Evolutionary conservation across 2,888 invertebrate species (phyloP).

Genomic region (Agriopis marginaria): DNA sequence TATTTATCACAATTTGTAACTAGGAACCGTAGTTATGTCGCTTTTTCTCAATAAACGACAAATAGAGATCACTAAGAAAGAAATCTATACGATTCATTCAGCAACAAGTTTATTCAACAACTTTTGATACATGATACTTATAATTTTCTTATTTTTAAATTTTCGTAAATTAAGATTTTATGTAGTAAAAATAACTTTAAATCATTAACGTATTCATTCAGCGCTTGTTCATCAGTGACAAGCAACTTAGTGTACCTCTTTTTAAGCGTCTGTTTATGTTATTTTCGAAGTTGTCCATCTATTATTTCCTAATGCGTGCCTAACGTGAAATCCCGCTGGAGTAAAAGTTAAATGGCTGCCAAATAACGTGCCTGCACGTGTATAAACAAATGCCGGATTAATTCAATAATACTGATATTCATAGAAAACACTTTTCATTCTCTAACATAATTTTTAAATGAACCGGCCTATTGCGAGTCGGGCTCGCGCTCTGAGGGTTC

Average conservation of each 20-base stretch:
- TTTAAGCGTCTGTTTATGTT: not conserved
- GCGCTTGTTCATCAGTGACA: not conserved
- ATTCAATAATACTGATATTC: not conserved
- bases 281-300: not conserved
- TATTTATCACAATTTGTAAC: too few relatives aligned
- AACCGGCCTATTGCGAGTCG: too few relatives aligned
- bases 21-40: too few relatives aligned
- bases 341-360: constrained; percentile 17
- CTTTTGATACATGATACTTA: too few relatives aligned
- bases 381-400: not conserved
- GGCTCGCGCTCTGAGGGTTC: too few relatives aligned
- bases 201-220: not conserved
- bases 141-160: too few relatives aligned
- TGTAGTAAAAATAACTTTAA: too few relatives aligned
- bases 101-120: too few relatives aligned
- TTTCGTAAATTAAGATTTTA: too few relatives aligned
- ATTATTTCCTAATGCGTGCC: constrained; percentile 4
- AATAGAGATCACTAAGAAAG: too few relatives aligned
- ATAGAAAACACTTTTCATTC: not conserved
- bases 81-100: too few relatives aligned
- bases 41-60: too few relatives aligned
- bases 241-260: not conserved
- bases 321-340: constrained; percentile 18
- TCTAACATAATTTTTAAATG: not conserved
- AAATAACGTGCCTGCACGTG: constrained; percentile 17